Percentiles rank a stretch among this genome's conserved stretches.
Conservation (phyloP, 1,140 invertebrate species). For the Drosophila fuyamai region DNA sequence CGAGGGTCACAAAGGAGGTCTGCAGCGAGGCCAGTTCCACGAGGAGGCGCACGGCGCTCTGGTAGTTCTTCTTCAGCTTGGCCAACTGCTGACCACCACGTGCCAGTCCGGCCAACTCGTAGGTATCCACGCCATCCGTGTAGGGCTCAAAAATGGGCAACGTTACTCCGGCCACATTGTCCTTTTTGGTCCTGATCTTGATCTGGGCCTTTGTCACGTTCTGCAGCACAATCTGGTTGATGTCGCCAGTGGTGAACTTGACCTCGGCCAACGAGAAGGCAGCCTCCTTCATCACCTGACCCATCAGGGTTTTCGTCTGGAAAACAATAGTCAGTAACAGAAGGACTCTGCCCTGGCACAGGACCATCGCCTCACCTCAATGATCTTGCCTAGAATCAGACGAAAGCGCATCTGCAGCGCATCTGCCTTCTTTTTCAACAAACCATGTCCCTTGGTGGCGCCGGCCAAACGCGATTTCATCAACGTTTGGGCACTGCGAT, state of each 20-base stretch:
- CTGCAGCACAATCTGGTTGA: slow-evolving; percentile 99
- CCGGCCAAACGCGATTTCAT: slow-evolving; percentile 96
- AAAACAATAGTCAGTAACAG: background rate
- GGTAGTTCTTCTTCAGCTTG: slow-evolving; percentile 98
- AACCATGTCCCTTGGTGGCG: slow-evolving; percentile 98
- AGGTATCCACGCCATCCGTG: slow-evolving; percentile 96
- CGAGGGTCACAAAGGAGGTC: slow-evolving; percentile 98
- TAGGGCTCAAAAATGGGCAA: slow-evolving; percentile 98
- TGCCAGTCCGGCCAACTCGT: slow-evolving; percentile 96
- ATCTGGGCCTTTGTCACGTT: slow-evolving; percentile 99
- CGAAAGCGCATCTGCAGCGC: slow-evolving; percentile 99
- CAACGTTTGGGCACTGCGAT: slow-evolving; percentile 88
- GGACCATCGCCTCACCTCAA: slow-evolving; percentile 90
- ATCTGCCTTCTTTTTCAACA: slow-evolving; percentile 99
- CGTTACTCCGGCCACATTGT: slow-evolving; percentile 99
- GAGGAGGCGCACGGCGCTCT: slow-evolving; percentile 95
- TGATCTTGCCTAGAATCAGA: slow-evolving; percentile 98
- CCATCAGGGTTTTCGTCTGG: slow-evolving; percentile 97
- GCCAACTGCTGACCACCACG: slow-evolving; percentile 97
- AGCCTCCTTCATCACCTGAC: slow-evolving; percentile 99
- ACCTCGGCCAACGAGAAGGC: slow-evolving; percentile 99
- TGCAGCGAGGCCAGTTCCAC: slow-evolving; percentile 98
- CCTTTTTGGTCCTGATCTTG: slow-evolving; percentile 99
- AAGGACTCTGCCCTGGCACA: background rate
- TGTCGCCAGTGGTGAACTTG: slow-evolving; percentile 99